A percentile compares a stretch with the other conserved stretches of the same genome.
phyloP scores from a whole-genome alignment of 2,888 invertebrate species.

The Synanthedon vespiformis region DNA sequence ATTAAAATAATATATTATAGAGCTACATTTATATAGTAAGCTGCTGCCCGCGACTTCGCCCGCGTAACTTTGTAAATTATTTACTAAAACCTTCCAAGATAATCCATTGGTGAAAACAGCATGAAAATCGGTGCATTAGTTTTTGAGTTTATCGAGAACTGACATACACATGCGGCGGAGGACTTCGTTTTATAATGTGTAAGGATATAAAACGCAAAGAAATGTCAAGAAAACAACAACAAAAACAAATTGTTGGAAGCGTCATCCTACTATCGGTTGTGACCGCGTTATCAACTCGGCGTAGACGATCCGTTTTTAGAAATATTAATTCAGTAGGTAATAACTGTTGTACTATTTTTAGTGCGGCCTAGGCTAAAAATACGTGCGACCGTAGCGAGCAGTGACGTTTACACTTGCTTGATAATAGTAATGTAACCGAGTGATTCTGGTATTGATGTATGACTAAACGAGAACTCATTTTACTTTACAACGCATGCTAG shows the following conservation, averaged over 20 bases:
- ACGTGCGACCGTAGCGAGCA: conserved; percentile 35
- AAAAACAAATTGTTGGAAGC: conserved; percentile 41
- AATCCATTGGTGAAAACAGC: too few species aligned
- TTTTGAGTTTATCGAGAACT: too few species aligned
- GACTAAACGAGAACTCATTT: neutral
- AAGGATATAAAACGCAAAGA: conserved; percentile 11
- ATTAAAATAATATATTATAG: too few species aligned
- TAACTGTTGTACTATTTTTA: conserved; percentile 67
- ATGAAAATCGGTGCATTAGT: too few species aligned
- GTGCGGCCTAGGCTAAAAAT: conserved; percentile 68
- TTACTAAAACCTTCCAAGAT: too few species aligned
- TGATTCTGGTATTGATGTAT: neutral
- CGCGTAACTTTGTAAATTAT: too few species aligned
- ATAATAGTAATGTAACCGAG: conserved; percentile 54
- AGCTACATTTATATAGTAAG: too few species aligned
- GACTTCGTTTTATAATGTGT: too few species aligned
- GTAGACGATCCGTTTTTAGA: conserved; percentile 69
- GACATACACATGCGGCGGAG: too few species aligned
- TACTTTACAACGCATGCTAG: neutral
- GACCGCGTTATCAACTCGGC: conserved; percentile 52
- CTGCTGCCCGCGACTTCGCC: too few species aligned
- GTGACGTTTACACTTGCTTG: conserved; percentile 61
- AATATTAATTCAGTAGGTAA: conserved; percentile 66
- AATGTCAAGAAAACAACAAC: conserved; percentile 23
- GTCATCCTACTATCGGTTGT: conserved; percentile 54